These are phyloP conservation scores for Dolichoris vasculosae DNA, from an alignment of 1,140 invertebrate species.

Conservation along the genomic window DNA sequence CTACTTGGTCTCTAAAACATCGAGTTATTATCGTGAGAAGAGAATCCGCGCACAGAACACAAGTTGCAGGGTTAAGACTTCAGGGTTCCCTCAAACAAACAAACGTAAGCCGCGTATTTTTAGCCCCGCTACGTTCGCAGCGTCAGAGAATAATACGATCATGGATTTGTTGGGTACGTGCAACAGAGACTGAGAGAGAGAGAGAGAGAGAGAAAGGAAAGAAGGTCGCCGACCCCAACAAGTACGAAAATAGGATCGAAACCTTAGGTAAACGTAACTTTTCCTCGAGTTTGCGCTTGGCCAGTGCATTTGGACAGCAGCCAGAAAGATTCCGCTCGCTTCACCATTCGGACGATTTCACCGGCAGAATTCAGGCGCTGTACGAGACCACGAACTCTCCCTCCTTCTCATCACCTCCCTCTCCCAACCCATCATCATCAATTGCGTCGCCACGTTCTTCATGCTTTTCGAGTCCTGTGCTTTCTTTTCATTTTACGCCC, in stretches of 20 bases:
- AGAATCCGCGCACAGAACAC: not conserved
- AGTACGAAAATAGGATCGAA: slow-evolving; percentile 69
- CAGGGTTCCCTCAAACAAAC: slow-evolving; percentile 31
- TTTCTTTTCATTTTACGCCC: not conserved
- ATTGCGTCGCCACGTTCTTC: slow-evolving; percentile 1
- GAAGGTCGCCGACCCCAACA: slow-evolving; percentile 65
- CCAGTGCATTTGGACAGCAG: slow-evolving; percentile 54
- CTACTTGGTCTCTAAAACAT: slow-evolving; percentile 3
- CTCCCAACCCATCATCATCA: too few relatives aligned
- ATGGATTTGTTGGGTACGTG: slow-evolving; percentile 20
- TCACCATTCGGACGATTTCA: slow-evolving; percentile 57
- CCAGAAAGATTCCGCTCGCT: slow-evolving; percentile 65
- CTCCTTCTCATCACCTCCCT: not conserved
- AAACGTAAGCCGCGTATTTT: slow-evolving; percentile 39
- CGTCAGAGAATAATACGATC: slow-evolving; percentile 45
- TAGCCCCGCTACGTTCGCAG: not conserved
- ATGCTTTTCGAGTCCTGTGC: not conserved
- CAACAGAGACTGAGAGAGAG: not conserved
- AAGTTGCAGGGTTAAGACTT: slow-evolving; percentile 29
- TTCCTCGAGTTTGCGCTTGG: slow-evolving; percentile 59
- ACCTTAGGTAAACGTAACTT: slow-evolving; percentile 70
- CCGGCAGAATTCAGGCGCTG: slow-evolving; percentile 32
- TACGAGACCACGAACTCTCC: not conserved
- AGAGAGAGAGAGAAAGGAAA: slow-evolving; percentile 52
- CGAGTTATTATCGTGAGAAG: slow-evolving; percentile 43